Conservation (phyloP, 2,797 vertebrate species). For the Meriones psammophilus region DNA sequence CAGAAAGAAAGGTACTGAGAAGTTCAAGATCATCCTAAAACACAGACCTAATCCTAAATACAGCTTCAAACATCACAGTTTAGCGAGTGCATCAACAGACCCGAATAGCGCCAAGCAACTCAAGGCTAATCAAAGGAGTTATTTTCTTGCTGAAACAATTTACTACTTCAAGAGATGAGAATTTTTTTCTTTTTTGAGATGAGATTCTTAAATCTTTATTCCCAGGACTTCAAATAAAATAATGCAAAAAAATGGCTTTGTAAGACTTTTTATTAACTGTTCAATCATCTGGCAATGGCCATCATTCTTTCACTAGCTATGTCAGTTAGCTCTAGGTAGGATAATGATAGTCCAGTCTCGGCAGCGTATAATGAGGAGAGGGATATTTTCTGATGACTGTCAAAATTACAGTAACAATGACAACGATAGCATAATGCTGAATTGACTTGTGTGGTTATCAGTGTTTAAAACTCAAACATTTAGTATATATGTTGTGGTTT, state of each 20-base stretch:
- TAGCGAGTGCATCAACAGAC: neutral
- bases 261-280: neutral
- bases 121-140: neutral
- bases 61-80: neutral
- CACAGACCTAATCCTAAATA: neutral
- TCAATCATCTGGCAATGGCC: neutral
- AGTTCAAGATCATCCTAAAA: neutral
- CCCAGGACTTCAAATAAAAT: neutral
- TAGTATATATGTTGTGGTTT: neutral
- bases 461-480: neutral
- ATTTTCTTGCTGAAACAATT: neutral
- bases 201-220: neutral
- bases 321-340: neutral
- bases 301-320: neutral
- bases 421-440: neutral
- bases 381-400: neutral
- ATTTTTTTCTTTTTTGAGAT: too few species aligned
- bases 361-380: neutral
- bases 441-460: neutral
- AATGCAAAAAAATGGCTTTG: neutral
- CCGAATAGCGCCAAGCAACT: slow-evolving; percentile 32
- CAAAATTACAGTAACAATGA: slow-evolving; percentile 1
- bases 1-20: neutral
- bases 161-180: neutral
- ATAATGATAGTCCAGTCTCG: neutral